phyloP scores from a whole-genome alignment of 2,797 vertebrate species.

The Chelmon rostratus region DNA sequence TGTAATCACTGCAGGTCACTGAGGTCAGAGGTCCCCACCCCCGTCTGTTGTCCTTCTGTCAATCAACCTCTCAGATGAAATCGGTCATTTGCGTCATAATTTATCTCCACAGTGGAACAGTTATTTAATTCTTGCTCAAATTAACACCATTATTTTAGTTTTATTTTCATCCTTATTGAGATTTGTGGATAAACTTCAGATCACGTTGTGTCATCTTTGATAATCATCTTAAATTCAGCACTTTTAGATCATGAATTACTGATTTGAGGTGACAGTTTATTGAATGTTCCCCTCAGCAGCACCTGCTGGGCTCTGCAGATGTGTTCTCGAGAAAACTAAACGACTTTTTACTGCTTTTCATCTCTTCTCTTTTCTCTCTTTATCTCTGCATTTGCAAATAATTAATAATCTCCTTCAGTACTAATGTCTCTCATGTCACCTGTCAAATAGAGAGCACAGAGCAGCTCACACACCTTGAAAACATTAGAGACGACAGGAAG shows the following conservation, averaged over 20 bases:
- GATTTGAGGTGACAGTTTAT: neutral
- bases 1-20: constrained; percentile 62
- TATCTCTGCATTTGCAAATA: neutral
- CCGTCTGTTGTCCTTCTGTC: neutral
- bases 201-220: too few relatives aligned
- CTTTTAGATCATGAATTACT: neutral
- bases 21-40: constrained; percentile 59
- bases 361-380: neutral
- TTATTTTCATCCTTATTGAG: neutral
- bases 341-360: neutral
- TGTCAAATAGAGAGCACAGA: neutral
- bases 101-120: neutral
- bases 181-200: neutral
- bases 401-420: neutral
- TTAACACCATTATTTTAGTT: neutral
- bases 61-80: neutral
- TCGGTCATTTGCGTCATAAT: neutral
- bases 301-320: neutral
- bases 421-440: neutral
- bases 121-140: neutral
- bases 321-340: neutral
- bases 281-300: neutral
- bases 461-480: neutral
- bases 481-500: neutral
- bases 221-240: too few relatives aligned